A percentile compares a stretch with the other conserved stretches of the same genome.
Evolutionary conservation across 2,888 invertebrate genomes (phyloP).

Genomic region (Hemithea aestivaria): DNA sequence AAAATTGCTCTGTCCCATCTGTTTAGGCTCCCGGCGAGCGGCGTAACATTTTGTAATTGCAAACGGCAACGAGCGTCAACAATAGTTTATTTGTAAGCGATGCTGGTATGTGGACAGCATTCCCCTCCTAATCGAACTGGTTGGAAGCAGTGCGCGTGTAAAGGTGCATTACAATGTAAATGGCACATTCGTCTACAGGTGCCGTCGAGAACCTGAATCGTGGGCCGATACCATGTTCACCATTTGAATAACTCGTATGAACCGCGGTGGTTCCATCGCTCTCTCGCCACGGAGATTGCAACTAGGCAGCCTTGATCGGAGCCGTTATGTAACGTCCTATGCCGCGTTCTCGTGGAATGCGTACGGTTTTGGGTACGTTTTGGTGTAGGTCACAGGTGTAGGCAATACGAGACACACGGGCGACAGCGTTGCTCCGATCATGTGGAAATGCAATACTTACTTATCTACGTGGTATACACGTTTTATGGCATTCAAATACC

Average conservation of each 20-base stretch:
- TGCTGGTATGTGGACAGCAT: conserved; percentile 56
- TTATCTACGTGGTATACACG: conserved; percentile 22
- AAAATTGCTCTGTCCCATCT: conserved; percentile 15
- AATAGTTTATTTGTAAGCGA: conserved; percentile 24
- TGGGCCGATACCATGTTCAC: conserved; percentile 34
- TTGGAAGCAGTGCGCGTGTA: conserved; percentile 61
- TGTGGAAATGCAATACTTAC: conserved; percentile 53
- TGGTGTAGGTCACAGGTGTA: conserved; percentile 57
- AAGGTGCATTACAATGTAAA: conserved; percentile 76
- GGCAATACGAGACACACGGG: conserved; percentile 65
- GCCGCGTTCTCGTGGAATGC: conserved; percentile 29
- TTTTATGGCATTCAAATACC: conserved; percentile 13
- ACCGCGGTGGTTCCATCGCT: conserved; percentile 45
- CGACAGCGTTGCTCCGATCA: conserved; percentile 53
- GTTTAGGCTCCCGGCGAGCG: conserved; percentile 12
- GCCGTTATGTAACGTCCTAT: conserved; percentile 33
- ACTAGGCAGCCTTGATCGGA: conserved; percentile 19
- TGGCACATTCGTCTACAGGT: conserved; percentile 73
- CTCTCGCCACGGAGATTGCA: conserved; percentile 20
- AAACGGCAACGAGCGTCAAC: conserved; percentile 17
- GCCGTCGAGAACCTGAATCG: conserved; percentile 63
- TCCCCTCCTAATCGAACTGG: conserved; percentile 71
- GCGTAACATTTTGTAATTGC: conserved; percentile 15
- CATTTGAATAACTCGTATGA: conserved; percentile 46
- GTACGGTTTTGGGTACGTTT: conserved; percentile 41